Conservation (phyloP, 2,113 vertebrate species). For the Apus apus region DNA sequence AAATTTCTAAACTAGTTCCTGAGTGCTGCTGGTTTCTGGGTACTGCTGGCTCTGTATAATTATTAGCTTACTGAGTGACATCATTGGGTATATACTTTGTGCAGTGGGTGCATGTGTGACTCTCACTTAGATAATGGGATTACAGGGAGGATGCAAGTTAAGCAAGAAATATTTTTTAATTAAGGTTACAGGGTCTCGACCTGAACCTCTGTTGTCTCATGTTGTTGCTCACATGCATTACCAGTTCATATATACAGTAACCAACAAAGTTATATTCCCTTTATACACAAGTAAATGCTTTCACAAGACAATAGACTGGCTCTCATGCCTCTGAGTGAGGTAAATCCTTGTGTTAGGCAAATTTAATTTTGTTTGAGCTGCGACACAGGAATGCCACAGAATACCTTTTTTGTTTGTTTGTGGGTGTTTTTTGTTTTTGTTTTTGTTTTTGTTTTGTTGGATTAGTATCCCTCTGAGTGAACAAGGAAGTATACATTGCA, state of each 20-base stretch:
- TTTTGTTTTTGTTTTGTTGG: neutral
- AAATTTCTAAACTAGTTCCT: neutral
- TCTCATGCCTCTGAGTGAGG: neutral
- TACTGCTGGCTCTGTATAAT: neutral
- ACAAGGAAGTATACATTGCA: neutral
- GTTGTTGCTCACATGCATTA: neutral
- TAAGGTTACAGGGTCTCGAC: neutral
- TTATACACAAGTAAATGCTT: neutral
- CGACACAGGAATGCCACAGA: neutral
- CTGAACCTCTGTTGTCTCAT: neutral
- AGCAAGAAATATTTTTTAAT: neutral
- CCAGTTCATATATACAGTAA: neutral
- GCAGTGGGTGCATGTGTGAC: neutral
- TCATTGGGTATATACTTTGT: neutral
- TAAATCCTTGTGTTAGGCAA: neutral
- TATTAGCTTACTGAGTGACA: neutral
- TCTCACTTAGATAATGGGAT: neutral
- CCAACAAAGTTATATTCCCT: neutral
- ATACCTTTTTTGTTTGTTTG: neutral
- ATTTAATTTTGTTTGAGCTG: neutral
- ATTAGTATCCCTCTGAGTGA: neutral
- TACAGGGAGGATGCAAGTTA: neutral
- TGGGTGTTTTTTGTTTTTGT: neutral
- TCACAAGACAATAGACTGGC: neutral
- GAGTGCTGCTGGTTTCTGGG: neutral